Conservation (phyloP, 2,888 invertebrate species). For the Campoplex capitator region DNA sequence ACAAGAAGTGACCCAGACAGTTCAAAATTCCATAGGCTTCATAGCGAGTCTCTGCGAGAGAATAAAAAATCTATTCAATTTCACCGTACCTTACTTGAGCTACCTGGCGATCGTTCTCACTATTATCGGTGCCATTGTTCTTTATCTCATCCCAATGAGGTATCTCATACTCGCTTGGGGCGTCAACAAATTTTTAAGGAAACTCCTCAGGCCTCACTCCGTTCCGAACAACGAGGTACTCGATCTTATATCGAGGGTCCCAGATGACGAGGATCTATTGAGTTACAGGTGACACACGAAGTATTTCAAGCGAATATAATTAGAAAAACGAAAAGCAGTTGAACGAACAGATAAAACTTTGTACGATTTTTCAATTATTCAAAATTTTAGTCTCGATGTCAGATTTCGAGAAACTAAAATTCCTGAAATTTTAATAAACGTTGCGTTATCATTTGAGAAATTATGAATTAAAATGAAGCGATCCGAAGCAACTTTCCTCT, state of each 20-base stretch:
- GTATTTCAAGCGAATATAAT: background rate
- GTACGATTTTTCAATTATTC: background rate
- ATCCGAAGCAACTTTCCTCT: no score
- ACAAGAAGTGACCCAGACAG: slow-evolving; percentile 98
- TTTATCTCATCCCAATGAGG: slow-evolving; percentile 95
- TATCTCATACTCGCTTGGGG: slow-evolving; percentile 97
- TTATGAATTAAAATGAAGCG: no score
- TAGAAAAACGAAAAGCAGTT: background rate
- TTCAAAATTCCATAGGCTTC: slow-evolving; percentile 97
- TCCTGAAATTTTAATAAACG: background rate
- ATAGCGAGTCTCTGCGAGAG: slow-evolving; percentile 97
- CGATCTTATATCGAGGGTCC: slow-evolving; percentile 97
- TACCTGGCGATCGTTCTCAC: slow-evolving; percentile 94
- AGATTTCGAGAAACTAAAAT: background rate
- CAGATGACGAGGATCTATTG: slow-evolving; percentile 96
- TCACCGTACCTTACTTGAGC: slow-evolving; percentile 98
- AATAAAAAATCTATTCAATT: slow-evolving; percentile 98
- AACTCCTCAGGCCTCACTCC: slow-evolving; percentile 95
- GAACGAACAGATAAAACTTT: background rate
- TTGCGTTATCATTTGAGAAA: no score
- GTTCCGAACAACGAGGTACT: slow-evolving; percentile 98
- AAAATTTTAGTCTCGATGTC: no score
- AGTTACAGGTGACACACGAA: slow-evolving; percentile 83
- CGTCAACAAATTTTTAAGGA: slow-evolving; percentile 97
- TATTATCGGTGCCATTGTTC: slow-evolving; percentile 89